Percentiles rank a stretch among this genome's conserved stretches.
Evolutionary conservation across 1,140 invertebrate species (phyloP).

Genomic region (Contarinia nasturtii): DNA sequence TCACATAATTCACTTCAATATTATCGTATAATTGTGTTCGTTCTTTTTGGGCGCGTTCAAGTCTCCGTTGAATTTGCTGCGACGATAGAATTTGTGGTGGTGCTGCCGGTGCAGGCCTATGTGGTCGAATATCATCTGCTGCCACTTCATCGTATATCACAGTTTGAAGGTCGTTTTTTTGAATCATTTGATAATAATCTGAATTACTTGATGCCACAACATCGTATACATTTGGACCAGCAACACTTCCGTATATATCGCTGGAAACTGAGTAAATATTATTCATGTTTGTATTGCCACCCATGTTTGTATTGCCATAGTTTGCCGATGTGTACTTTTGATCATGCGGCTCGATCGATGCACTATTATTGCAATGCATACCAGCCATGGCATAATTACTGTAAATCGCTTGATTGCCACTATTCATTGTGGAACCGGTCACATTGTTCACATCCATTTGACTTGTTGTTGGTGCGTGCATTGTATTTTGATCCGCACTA

Average conservation of each 20-base stretch:
- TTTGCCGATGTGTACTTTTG: neutral
- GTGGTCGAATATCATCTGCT: constrained; percentile 16
- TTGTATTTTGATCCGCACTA: too few relatives aligned
- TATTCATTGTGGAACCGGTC: constrained; percentile 12
- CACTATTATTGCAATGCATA: constrained; percentile 5
- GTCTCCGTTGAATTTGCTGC: constrained; percentile 19
- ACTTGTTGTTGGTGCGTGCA: too few relatives aligned
- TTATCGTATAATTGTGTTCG: constrained; percentile 21
- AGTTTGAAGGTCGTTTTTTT: neutral
- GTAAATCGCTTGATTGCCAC: constrained; percentile 9
- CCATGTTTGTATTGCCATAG: too few relatives aligned
- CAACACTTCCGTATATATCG: neutral
- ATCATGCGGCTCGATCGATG: too few relatives aligned
- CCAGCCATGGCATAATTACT: neutral
- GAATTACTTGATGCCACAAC: constrained; percentile 11
- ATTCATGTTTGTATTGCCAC: neutral
- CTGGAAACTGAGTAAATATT: neutral
- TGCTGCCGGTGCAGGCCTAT: constrained; percentile 18
- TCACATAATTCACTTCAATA: too few relatives aligned
- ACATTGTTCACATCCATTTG: neutral
- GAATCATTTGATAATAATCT: neutral
- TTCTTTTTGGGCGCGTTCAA: constrained; percentile 25
- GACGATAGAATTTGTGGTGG: constrained; percentile 17
- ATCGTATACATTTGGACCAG: constrained; percentile 11
- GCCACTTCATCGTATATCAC: constrained; percentile 20